phyloP scores from a whole-genome alignment of 2,797 vertebrate species.

The Crenuchus spilurus region DNA sequence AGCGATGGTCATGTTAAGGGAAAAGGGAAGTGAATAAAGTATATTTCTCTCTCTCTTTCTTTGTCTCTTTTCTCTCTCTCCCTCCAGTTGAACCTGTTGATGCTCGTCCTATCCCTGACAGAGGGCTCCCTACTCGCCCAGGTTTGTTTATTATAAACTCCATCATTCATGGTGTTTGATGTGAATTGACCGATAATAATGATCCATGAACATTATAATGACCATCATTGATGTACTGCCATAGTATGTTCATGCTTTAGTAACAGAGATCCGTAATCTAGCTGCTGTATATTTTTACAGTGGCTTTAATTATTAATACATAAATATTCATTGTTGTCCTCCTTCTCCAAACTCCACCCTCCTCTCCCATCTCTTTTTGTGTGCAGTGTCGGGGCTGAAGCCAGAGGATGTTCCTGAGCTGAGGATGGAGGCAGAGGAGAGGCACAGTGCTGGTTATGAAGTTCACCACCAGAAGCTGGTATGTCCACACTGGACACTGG shows the following conservation, averaged over 20 bases:
- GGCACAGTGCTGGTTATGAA: constrained; percentile 90
- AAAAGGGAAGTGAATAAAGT: too few relatives aligned
- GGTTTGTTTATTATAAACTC: constrained; percentile 71
- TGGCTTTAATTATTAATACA: too few relatives aligned
- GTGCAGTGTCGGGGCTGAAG: constrained; percentile 88
- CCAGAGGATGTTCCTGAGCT: constrained; percentile 91
- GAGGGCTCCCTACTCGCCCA: constrained; percentile 93
- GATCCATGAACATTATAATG: too few relatives aligned
- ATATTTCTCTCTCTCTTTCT: neutral
- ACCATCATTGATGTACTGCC: too few relatives aligned
- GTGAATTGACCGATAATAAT: too few relatives aligned
- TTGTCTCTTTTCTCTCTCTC: neutral
- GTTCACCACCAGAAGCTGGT: constrained; percentile 98
- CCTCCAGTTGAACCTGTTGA: constrained; percentile 91
- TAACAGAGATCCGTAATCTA: too few relatives aligned
- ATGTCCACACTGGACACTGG: constrained; percentile 23
- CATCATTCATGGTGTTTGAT: too few relatives aligned
- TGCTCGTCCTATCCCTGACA: constrained; percentile 88
- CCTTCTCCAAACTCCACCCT: neutral
- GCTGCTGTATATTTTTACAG: too few relatives aligned
- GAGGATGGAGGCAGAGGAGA: constrained; percentile 90
- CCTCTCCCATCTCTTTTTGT: neutral
- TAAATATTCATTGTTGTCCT: too few relatives aligned
- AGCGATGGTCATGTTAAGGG: too few relatives aligned
- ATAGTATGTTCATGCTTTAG: too few relatives aligned